Percentiles rank a stretch among this genome's conserved stretches.
These are phyloP conservation scores for Agrotis clavis DNA, from an alignment of 2,888 invertebrate genomes.

Conservation along the genomic window DNA sequence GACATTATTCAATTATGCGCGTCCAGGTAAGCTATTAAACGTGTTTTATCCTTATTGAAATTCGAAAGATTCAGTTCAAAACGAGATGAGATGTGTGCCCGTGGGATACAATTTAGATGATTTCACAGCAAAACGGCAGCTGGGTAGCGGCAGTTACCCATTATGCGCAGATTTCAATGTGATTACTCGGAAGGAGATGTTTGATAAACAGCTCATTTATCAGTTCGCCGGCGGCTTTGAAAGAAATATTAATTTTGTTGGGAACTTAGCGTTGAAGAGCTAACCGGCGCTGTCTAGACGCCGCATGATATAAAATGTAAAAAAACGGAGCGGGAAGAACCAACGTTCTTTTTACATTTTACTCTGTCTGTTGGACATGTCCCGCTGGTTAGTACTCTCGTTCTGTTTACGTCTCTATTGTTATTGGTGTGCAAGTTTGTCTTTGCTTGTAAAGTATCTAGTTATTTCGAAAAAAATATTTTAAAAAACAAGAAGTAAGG, in stretches of 20 bases:
- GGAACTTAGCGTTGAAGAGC: conserved; percentile 47
- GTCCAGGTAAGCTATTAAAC: conserved; percentile 69
- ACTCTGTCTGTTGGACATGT: conserved; percentile 55
- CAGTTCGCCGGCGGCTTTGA: conserved; percentile 81
- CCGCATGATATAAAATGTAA: conserved; percentile 53
- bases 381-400: conserved; percentile 27
- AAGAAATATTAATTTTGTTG: conserved; percentile 64
- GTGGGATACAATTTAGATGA: conserved; percentile 83
- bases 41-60: conserved; percentile 80
- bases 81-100: conserved; percentile 83
- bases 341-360: conserved; percentile 53
- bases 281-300: conserved; percentile 58
- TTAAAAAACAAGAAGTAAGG: no score
- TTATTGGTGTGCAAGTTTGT: conserved; percentile 22
- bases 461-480: not conserved
- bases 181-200: conserved; percentile 87
- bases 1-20: conserved; percentile 59
- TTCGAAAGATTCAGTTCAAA: conserved; percentile 79
- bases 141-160: conserved; percentile 76
- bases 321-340: conserved; percentile 44
- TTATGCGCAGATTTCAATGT: conserved; percentile 79
- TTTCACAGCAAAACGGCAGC: conserved; percentile 85
- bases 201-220: conserved; percentile 88
- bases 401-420: conserved; percentile 18
- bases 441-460: not conserved